Base-by-base conservation (phyloP, 2,797 vertebrate species). In the Crax fasciolata region DNA sequence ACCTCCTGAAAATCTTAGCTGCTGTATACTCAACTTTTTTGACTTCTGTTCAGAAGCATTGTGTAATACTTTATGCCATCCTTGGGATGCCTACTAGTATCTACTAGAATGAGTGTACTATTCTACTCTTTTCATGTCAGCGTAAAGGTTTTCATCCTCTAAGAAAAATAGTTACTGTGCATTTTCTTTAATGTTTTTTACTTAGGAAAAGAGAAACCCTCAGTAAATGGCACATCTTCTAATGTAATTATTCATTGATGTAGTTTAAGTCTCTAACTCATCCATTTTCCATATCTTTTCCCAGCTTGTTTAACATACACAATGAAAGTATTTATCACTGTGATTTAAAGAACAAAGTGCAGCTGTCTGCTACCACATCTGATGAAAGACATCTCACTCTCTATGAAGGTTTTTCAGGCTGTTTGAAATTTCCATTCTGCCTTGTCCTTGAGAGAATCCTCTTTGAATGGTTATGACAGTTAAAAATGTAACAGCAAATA, bases 261-360 rank as follows among this genome's bases (percentile, higher is more conserved):
- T 46, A 58, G 27, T 62, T 77, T 66, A 89, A 87, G 61, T 58
- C 44, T 54, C 21, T 67, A 38, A 58, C 13, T 86, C 5, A 61
- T 75, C 41, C 28, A 71, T 87, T 84, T 84, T 91, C 28, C 19
- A 1, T 79, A 9, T 89, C 83, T 91, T 63, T 85, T 85, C 51
- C 8, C 25, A 48, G 49, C 85, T 73, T 88, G 67, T 79, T 67
- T 90, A 89, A 41, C 78, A 73, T 74, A 25, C 52, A 95, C 61
- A 90, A 87, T 89, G 32, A 39, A 96, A 84, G 24, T 66, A 78
- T 95, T 94, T 92, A 58, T 84, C 84, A 91, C 32, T 48, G 62
- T 68, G 51, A 21, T 30, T 71, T 57, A 82, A 92, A 91, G 86
- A 83, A 46, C 32, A 62, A 63, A 84, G 65, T 83, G 62, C 39